These are phyloP conservation scores for Octomys mimax DNA, from an alignment of 2,797 vertebrate species.

Conservation along the genomic window DNA sequence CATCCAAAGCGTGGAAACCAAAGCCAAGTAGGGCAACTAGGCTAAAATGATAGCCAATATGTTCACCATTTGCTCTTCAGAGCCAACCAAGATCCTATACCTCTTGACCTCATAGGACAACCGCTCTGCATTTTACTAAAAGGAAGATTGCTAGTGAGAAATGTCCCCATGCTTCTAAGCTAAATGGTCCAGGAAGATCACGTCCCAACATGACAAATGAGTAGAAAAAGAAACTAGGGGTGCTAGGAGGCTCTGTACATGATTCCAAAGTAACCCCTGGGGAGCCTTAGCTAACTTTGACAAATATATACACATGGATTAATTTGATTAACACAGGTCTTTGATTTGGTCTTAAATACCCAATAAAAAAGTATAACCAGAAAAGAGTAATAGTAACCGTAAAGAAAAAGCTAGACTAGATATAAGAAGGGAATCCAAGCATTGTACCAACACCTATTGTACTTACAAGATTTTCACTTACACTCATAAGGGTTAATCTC, in stretches of 20 bases:
- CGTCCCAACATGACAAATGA: background rate
- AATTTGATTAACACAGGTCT: background rate
- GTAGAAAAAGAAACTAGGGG: background rate
- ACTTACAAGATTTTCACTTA: background rate
- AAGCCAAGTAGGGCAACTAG: background rate
- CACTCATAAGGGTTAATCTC: background rate
- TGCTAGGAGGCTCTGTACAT: background rate
- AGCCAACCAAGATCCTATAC: background rate
- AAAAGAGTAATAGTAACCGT: background rate
- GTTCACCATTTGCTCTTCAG: background rate
- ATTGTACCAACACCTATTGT: background rate
- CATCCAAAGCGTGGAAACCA: background rate
- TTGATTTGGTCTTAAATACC: background rate
- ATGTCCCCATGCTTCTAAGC: background rate
- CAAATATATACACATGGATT: background rate
- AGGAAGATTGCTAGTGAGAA: background rate
- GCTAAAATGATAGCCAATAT: background rate
- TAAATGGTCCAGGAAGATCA: background rate
- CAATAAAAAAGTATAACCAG: background rate
- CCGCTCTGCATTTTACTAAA: background rate
- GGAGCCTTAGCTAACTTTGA: background rate
- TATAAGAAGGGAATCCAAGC: background rate
- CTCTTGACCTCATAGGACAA: background rate
- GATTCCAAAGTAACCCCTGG: background rate
- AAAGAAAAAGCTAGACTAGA: background rate